Base-by-base conservation (phyloP, 2,888 invertebrate genomes). In the Amblyjoppa proteus region DNA sequence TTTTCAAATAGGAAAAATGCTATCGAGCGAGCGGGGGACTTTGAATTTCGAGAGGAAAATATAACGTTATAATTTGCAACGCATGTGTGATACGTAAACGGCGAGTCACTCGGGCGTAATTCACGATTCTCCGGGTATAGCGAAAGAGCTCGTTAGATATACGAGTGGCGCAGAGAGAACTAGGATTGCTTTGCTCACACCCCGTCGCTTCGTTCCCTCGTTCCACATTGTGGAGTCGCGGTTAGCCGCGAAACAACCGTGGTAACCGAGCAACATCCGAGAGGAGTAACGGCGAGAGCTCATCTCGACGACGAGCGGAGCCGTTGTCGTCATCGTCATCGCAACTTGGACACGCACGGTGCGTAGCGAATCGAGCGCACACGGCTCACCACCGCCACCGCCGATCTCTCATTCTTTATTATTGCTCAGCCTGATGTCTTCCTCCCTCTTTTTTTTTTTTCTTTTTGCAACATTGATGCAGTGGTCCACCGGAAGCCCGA, bases 181-280 rank as follows among this genome's bases (percentile, higher is more conserved):
- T 45, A 73, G 58, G 31, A 28, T 38, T 31, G 41, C 76, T 76
- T 61, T 76, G 38, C 34, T 25, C 64, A 61, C 41, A 70, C 73
- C 76, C 84, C 81, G 81, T 81, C 69, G 81, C 34, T 73, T 77
- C 61, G 81, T 85, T 81, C 51, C 70, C 74, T 79, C 81, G 81
- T 85, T 85, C 78, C 81, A 74, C 74, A 85, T 81, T 69, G 69
- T 74, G 81, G 77, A 81, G 69, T 85, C 78, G 56, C 64, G 85
- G 85, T 85, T 85, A 85, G 81, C 85, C 85, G 70, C 81, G 74
- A 79, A 81, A 85, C 85, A 85, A 78, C 85, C 81, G 85, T 81
- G 85, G 78, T 78, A 85, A 85, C 78, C 78, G 74, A 78, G 86
- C 79, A 88, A 89, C 86, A 88, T 88, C 86, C 83, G 73, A 56